Conservation (phyloP, 2,888 invertebrate species). For the Smittia sp. region DNA sequence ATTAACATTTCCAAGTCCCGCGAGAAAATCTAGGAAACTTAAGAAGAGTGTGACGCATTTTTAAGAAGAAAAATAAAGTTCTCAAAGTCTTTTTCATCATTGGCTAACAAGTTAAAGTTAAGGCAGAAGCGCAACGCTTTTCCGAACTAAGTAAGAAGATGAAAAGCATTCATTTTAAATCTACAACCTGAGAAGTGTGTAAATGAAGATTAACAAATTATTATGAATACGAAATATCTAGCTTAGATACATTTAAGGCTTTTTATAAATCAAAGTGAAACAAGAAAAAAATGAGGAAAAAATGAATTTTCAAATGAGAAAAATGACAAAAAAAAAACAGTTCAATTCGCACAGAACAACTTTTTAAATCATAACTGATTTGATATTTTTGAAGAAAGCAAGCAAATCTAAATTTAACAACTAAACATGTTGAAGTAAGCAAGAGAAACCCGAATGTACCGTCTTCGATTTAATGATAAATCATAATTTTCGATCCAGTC, state of each 20-base stretch:
- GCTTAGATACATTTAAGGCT: conserved; percentile 40
- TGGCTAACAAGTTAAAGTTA: conserved; percentile 16
- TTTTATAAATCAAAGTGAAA: conserved; percentile 39
- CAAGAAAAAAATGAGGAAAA: conserved; percentile 25
- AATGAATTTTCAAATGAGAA: conserved; percentile 2
- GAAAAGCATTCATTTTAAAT: conserved; percentile 18
- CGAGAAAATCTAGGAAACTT: background rate
- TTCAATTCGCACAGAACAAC: conserved; percentile 20
- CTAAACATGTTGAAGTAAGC: background rate
- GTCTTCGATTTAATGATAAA: background rate
- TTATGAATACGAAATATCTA: conserved; percentile 32
- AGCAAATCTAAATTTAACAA: conserved; percentile 1
- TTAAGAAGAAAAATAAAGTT: conserved; percentile 18
- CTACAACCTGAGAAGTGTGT: conserved; percentile 20
- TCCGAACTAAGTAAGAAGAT: background rate
- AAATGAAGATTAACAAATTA: conserved; percentile 24
- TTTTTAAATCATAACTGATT: conserved; percentile 15
- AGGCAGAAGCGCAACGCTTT: background rate
- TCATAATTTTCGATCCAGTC: background rate
- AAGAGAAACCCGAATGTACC: background rate
- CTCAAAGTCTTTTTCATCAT: conserved; percentile 31
- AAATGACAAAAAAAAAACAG: conserved; percentile 8
- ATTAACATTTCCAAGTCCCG: background rate
- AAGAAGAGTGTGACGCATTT: conserved; percentile 21
- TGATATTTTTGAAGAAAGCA: conserved; percentile 16